A percentile compares a stretch with the other conserved stretches of the same genome.
These are phyloP conservation scores for Chaetops frenatus DNA, from an alignment of 2,113 vertebrate species.

Conservation along the genomic window DNA sequence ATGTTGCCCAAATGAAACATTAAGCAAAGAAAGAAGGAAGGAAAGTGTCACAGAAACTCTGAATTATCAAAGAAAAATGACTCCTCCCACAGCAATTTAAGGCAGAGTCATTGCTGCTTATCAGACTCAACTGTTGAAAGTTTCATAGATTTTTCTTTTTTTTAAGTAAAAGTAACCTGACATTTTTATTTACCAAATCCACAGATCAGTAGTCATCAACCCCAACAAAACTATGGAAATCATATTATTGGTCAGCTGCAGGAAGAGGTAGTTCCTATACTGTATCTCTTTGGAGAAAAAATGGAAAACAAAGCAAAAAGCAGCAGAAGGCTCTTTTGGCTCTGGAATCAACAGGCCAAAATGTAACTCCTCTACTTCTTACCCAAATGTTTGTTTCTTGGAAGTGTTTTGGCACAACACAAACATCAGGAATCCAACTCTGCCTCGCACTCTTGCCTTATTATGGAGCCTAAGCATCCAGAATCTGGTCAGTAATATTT, in stretches of 20 bases:
- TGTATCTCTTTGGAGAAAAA: background rate
- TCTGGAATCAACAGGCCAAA: background rate
- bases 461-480: background rate
- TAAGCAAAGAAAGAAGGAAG: conserved; percentile 35
- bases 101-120: background rate
- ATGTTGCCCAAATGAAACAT: conserved; percentile 64
- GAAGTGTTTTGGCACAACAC: background rate
- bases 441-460: background rate
- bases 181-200: background rate
- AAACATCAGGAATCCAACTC: background rate
- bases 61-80: conserved; percentile 39
- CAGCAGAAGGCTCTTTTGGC: background rate
- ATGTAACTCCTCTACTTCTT: background rate
- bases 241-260: background rate
- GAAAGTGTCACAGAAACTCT: background rate
- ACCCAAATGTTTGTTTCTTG: background rate
- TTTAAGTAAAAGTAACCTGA: background rate
- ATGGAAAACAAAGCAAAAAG: background rate
- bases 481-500: background rate
- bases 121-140: background rate
- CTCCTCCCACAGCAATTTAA: conserved; percentile 24
- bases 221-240: background rate
- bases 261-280: background rate
- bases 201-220: background rate
- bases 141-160: background rate